Conservation (phyloP, 2,888 invertebrate genomes). For the Nemoura dubitans region DNA sequence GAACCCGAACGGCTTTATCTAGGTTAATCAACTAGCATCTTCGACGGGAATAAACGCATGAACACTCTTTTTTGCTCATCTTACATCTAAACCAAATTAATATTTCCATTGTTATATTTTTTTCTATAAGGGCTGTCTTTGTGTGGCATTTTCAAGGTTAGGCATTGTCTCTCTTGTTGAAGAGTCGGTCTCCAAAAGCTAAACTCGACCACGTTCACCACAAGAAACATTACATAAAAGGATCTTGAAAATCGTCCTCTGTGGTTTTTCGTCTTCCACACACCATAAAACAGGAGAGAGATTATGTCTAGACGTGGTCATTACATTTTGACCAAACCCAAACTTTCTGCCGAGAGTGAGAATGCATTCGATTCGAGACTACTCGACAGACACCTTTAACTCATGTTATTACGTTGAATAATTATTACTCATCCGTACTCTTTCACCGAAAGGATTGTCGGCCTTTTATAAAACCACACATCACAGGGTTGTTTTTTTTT, state of each 20-base stretch:
- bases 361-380: not conserved
- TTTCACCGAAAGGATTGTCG: not conserved
- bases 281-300: constrained; percentile 3
- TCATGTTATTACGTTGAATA: not conserved
- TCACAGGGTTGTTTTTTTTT: not conserved
- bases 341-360: not conserved
- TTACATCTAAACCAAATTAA: constrained; percentile 1
- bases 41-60: not conserved
- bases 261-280: constrained; percentile 16
- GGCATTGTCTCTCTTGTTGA: constrained; percentile 7
- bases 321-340: not conserved
- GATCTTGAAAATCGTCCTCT: constrained; percentile 9
- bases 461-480: not conserved
- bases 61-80: not conserved
- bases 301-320: constrained; percentile 18
- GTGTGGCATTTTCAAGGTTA: constrained; percentile 31
- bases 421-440: not conserved
- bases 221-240: constrained; percentile 24
- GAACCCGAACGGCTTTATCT: not conserved
- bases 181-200: constrained; percentile 3
- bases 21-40: not conserved
- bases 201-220: constrained; percentile 10
- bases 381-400: not conserved
- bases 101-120: constrained; percentile 10
- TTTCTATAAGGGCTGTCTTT: constrained; percentile 19